These are phyloP conservation scores for Stenichneumon culpator DNA, from an alignment of 2,888 invertebrate genomes.

Conservation along the genomic window DNA sequence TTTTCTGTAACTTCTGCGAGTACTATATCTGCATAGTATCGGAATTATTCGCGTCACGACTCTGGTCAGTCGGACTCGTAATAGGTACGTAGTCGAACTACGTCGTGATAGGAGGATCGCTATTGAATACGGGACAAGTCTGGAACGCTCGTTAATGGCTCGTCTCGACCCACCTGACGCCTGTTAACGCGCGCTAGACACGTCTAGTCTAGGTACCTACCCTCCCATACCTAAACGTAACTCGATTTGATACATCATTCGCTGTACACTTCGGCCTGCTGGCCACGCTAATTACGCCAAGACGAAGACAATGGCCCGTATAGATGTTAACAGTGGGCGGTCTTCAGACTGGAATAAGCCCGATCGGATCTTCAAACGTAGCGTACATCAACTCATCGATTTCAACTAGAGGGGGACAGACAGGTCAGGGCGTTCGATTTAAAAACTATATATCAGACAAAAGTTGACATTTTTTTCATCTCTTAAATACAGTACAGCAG, in stretches of 20 bases:
- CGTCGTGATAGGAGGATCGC: constrained; percentile 1
- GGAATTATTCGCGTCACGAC: constrained; percentile 6
- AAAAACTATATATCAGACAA: constrained; percentile 17
- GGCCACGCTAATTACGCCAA: constrained; percentile 70
- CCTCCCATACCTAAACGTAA: constrained; percentile 17
- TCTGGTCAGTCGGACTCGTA: not conserved
- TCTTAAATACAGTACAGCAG: constrained; percentile 3
- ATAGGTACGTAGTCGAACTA: not conserved
- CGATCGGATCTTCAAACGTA: not conserved
- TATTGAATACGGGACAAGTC: constrained; percentile 34
- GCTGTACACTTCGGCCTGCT: constrained; percentile 49
- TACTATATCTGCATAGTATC: not conserved
- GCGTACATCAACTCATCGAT: constrained; percentile 36
- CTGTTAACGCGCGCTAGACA: constrained; percentile 77
- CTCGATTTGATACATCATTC: constrained; percentile 30
- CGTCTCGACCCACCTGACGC: constrained; percentile 78
- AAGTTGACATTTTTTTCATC: constrained; percentile 11
- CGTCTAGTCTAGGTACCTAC: constrained; percentile 71
- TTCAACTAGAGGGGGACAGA: not conserved
- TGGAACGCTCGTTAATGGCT: constrained; percentile 72
- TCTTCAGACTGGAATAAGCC: not conserved
- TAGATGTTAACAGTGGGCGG: constrained; percentile 40
- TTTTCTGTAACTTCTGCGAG: not conserved
- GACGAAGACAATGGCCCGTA: constrained; percentile 66
- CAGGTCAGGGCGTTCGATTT: not conserved